Evolutionary conservation across 2,888 invertebrate species (phyloP).

Genomic region (Drosophila borborema): DNA sequence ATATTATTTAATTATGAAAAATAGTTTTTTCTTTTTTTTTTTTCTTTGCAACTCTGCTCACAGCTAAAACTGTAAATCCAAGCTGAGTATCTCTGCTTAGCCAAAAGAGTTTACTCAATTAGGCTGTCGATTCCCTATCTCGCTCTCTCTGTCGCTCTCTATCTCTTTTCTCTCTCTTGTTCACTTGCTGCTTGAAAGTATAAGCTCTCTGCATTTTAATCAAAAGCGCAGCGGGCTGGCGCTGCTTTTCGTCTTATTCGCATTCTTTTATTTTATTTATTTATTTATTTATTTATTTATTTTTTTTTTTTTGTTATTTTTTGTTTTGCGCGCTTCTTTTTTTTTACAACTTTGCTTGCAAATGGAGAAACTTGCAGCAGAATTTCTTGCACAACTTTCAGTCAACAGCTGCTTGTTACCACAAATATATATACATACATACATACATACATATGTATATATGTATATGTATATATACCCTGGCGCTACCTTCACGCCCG

Average conservation of each 20-base stretch:
- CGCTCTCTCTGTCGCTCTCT: not conserved
- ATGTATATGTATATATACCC: not conserved
- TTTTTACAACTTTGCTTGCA: conserved; percentile 25
- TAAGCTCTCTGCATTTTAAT: conserved; percentile 17
- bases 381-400: conserved; percentile 63
- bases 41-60: not conserved
- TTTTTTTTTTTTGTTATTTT: not conserved
- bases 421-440: too few relatives aligned
- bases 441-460: too few relatives aligned
- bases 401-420: conserved; percentile 67
- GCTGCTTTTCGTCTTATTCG: conserved; percentile 12
- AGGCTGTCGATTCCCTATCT: not conserved
- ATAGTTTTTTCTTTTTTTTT: not conserved
- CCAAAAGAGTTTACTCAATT: conserved; percentile 14
- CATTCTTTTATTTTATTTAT: conserved; percentile 9
- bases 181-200: not conserved
- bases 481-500: not conserved
- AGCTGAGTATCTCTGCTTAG: conserved; percentile 15
- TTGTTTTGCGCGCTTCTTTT: conserved; percentile 10
- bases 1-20: not conserved
- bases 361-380: conserved; percentile 56
- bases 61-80: conserved; percentile 19
- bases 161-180: not conserved
- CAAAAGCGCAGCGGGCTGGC: conserved; percentile 11
- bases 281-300: too few relatives aligned